phyloP scores from a whole-genome alignment of 1,140 invertebrate genomes.

The Aphis gossypii region DNA sequence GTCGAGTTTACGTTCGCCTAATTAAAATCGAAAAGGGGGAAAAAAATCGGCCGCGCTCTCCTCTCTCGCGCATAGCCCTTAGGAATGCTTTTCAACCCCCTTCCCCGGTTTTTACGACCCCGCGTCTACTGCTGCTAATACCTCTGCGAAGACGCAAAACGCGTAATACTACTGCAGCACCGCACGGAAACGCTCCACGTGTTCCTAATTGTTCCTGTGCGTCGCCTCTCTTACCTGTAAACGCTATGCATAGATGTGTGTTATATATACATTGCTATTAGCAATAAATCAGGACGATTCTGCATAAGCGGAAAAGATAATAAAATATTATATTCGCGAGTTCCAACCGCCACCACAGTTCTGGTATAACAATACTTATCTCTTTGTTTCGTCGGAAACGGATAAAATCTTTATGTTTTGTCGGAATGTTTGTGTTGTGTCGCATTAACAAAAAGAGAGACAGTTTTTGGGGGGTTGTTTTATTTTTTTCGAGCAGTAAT shows the following conservation, averaged over 20 bases:
- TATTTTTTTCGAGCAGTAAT: not conserved
- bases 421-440: not conserved
- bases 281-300: not conserved
- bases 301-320: not conserved
- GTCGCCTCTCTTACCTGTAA: too few relatives aligned
- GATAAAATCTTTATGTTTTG: not conserved
- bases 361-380: not conserved
- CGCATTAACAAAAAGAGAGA: not conserved
- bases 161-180: not conserved
- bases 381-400: not conserved
- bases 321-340: not conserved
- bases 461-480: not conserved
- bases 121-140: not conserved
- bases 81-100: not conserved
- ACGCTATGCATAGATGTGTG: not conserved
- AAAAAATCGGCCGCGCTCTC: not conserved
- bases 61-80: not conserved
- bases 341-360: not conserved
- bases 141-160: not conserved
- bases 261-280: not conserved
- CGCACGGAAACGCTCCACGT: not conserved
- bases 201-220: not conserved
- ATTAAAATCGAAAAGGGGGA: conserved; percentile 18
- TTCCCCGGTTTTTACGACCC: not conserved
- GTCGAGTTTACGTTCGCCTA: not conserved